A percentile compares a stretch with the other conserved stretches of the same genome.
phyloP scores from a whole-genome alignment of 2,888 invertebrate species.

The Epistrophe eligans region DNA sequence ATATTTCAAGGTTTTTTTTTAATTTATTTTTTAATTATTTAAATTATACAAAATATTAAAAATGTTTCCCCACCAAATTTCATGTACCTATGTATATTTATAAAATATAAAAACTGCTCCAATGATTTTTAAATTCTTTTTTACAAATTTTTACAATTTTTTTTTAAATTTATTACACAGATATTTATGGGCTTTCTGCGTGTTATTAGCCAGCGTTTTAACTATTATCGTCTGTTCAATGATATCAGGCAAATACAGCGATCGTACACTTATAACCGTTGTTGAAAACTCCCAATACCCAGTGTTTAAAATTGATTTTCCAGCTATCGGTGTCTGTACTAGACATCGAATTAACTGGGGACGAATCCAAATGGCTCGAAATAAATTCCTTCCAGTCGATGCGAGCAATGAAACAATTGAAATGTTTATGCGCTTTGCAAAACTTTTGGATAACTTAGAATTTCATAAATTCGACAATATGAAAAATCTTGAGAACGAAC shows the following conservation, averaged over 20 bases:
- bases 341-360: conserved; percentile 80
- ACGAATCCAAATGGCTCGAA: conserved; percentile 77
- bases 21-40: too few species aligned
- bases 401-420: conserved; percentile 69
- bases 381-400: conserved; percentile 79
- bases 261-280: conserved; percentile 79
- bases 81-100: too few species aligned
- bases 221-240: conserved; percentile 76
- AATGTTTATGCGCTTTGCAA: conserved; percentile 77
- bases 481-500: conserved; percentile 60
- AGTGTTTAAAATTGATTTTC: conserved; percentile 80
- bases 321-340: conserved; percentile 81
- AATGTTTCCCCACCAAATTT: too few species aligned
- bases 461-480: conserved; percentile 77
- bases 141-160: not conserved
- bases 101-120: too few species aligned
- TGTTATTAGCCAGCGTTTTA: conserved; percentile 65
- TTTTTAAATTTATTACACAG: conserved; percentile 63
- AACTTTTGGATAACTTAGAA: conserved; percentile 76
- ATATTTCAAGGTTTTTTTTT: too few species aligned
- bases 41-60: too few species aligned
- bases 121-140: too few species aligned
- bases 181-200: conserved; percentile 78
- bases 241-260: conserved; percentile 77
- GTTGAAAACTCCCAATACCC: conserved; percentile 81